Base-by-base conservation (phyloP, 64 coral and sea anemone species). In the Hydrozoanthus tunicans region DNA sequence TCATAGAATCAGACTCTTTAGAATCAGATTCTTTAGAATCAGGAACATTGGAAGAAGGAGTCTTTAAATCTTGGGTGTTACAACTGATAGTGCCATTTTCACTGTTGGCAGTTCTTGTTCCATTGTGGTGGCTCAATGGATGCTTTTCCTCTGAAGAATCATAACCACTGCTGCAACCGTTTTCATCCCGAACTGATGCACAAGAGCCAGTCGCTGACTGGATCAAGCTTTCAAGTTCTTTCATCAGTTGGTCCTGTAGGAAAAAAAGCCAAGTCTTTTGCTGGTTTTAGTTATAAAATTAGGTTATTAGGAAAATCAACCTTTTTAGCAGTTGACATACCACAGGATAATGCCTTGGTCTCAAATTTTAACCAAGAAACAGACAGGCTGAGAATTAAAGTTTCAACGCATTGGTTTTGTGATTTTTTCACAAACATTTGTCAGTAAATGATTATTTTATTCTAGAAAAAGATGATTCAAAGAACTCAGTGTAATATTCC, bases 131-230 rank as follows among this genome's bases (percentile, higher is more conserved):
- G 56, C 3, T 58, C 3, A 5, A 53, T 58, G 54, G 53, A 58
- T 43, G 32, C 5, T 43, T 74, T 12, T 88, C 84, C 32, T 74
- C 69, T 75, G 68, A 73, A 12, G 68, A 73, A 20, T 26, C 69
- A 74, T 73, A 88, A 27, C 69, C 84, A 59, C 70, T 75, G 13
- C 68, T 61, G 59, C 57, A 88, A 8, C 84, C 84, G 74, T 88
- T 75, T 58, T 75, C 55, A 75, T 43, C 69, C 51, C 74, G 55
- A 15, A 58, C 68, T 62, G 69, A 59, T 60, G 23, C 2, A 13
- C 69, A 88, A 14, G 84, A 59, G 25, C 70, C 84, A 52, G 6
- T 11, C 12, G 10, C 10, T 51, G 54, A 58, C 6, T 88, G 23
- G 0, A 88, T 20, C 9, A 73, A 14, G 43, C 61, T 11, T 56